A percentile compares a stretch with the other conserved stretches of the same genome.
These are phyloP conservation scores for Aphelenchoides bicaudatus DNA, from an alignment of 2,888 invertebrate species.

Conservation along the genomic window DNA sequence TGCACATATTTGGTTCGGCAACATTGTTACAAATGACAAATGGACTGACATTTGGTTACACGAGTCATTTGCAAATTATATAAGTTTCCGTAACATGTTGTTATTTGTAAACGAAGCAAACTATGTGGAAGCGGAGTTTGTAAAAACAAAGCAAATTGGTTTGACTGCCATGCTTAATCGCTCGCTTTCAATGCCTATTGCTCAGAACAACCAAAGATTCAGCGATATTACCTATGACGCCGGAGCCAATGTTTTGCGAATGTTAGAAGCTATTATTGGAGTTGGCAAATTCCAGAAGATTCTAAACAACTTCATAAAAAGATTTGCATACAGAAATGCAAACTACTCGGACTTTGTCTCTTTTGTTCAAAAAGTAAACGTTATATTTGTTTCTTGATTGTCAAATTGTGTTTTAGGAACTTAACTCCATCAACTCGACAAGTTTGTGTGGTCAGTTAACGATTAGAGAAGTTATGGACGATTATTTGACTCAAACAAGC, in stretches of 20 bases:
- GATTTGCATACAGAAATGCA: neutral
- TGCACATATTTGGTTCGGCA: conserved; percentile 12
- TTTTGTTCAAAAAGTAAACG: no score
- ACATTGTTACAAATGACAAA: neutral
- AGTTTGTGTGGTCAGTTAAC: no score
- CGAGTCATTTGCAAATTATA: conserved; percentile 4
- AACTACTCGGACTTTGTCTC: neutral
- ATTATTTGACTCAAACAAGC: conserved; percentile 10
- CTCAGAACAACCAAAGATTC: neutral
- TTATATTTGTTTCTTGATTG: neutral
- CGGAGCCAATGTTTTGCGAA: conserved; percentile 3
- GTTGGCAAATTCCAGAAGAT: no score
- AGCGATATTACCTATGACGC: neutral
- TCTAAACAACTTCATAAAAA: neutral
- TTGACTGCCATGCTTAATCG: neutral
- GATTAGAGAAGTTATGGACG: neutral
- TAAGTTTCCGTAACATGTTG: neutral
- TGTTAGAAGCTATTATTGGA: conserved; percentile 2
- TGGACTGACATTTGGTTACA: neutral
- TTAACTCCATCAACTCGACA: neutral
- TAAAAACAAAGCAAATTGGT: neutral
- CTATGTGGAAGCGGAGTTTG: conserved; percentile 5
- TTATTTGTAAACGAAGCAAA: neutral
- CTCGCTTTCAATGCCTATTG: conserved; percentile 2
- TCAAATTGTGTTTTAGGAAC: neutral